Base-by-base conservation (phyloP, 2,888 invertebrate species). In the Resseliella maxima region DNA sequence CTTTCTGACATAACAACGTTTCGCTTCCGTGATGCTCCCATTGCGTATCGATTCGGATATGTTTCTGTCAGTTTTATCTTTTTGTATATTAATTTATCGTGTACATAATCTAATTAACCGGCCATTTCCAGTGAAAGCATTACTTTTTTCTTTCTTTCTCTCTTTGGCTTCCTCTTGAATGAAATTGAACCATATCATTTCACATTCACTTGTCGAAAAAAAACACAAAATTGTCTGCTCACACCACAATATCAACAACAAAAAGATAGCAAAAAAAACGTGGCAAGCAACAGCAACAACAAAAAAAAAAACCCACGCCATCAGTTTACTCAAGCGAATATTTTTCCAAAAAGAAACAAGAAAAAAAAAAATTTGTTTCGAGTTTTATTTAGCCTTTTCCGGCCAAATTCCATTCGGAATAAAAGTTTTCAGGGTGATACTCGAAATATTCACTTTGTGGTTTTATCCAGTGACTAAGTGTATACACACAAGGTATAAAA, bases 11-110 rank as follows among this genome's bases (percentile, higher is more conserved):
- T 18, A 2, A 18, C 46, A 15, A 18, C 18, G 8, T 15, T 50
- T 18, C 46, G 18, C 46, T 50, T 18, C 18, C 2, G 2, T 50
- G 46, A 6, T 18, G 15, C 46, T 8, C 2, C 15, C 46, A 50
- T 72, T 31, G 10, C 5, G 27, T n/a, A 31, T 72, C n/a, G 31
- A 72, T 31, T 72, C n/a, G 18, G 31, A 35, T 31, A 1, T 35
- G 18, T 15, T 35, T 21, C 72, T 27, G 10, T 72, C 31, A 72
- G 18, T 15, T 31, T 18, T 50, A 15, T 31, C 31, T 72, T 72
- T 72, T 72, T 72, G 15, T 35, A 12, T 72, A 31, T 72, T 72
- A 72, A 72, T 72, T 72, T 72, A 31, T 72, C 27, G n/a, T 31
- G 27, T 72, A 72, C n/a, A 1, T 72, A 31, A 72, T 72, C 31